phyloP scores from a whole-genome alignment of 2,113 vertebrate species.

The Trichomycterus rosablanca region DNA sequence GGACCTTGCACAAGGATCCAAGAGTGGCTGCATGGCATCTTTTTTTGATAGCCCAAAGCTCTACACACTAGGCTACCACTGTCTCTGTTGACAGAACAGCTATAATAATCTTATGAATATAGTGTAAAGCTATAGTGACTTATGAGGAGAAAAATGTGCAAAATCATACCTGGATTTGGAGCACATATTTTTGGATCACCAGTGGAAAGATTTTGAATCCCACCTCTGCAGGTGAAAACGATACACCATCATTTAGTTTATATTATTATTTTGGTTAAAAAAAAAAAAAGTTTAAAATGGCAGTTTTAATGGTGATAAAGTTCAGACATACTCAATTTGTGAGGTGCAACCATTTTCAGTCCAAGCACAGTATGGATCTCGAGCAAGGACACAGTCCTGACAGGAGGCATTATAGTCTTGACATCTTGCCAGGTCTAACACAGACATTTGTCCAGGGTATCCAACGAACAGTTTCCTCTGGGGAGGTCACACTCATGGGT shows the following conservation, averaged over 20 bases:
- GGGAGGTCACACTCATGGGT: conserved; percentile 8
- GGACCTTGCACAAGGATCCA: no score
- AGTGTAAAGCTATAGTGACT: neutral
- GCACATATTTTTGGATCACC: conserved; percentile 53
- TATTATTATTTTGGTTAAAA: neutral
- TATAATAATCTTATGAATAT: neutral
- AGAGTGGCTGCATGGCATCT: no score
- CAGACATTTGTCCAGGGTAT: conserved; percentile 55
- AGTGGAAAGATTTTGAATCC: conserved; percentile 58
- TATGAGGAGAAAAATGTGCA: neutral
- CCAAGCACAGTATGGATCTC: conserved; percentile 70
- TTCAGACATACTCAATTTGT: conserved; percentile 45
- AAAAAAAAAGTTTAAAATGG: neutral
- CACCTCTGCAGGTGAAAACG: conserved; percentile 49
- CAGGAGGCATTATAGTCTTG: conserved; percentile 59
- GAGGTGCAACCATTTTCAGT: conserved; percentile 53
- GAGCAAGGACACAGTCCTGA: conserved; percentile 63
- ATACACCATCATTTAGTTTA: neutral
- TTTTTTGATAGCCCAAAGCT: no score
- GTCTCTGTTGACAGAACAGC: neutral
- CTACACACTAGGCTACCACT: no score
- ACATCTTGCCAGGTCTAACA: conserved; percentile 61
- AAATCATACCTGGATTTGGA: conserved; percentile 13
- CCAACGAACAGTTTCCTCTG: conserved; percentile 66
- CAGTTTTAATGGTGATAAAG: neutral